Evolutionary conservation across 1,140 invertebrate species (phyloP).

Genomic region (Akabosia matsudoensis): DNA sequence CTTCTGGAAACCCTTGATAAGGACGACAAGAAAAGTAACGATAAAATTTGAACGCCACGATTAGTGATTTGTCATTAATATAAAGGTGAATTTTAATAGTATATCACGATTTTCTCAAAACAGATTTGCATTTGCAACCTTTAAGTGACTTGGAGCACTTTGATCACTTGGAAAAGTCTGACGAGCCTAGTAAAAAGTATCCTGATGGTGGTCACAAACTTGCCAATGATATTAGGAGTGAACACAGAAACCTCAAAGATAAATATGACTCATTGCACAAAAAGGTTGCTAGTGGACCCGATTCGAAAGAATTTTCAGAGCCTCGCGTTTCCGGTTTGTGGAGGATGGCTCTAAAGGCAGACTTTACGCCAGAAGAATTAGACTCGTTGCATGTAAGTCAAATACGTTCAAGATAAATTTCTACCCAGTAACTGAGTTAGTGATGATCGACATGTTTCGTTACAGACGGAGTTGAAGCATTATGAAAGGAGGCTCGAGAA

Average conservation of each 20-base stretch:
- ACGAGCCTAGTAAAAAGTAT: not conserved
- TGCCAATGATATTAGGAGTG: conserved; percentile 57
- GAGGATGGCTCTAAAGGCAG: conserved; percentile 71
- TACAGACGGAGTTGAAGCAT: conserved; percentile 74
- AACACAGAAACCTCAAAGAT: conserved; percentile 72
- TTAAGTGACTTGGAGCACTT: not conserved
- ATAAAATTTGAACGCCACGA: not conserved
- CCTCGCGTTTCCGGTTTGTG: conserved; percentile 83
- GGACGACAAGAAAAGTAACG: conserved; percentile 49
- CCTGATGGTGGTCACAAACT: not conserved
- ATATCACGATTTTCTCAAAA: too few relatives aligned
- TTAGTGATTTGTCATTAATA: too few relatives aligned
- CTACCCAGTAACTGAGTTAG: not conserved
- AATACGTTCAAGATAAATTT: not conserved
- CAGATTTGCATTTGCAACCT: not conserved
- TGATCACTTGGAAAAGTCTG: not conserved
- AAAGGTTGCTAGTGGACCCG: conserved; percentile 67
- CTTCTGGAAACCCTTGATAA: conserved; percentile 67
- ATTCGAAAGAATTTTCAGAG: conserved; percentile 80
- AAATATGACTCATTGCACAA: conserved; percentile 75
- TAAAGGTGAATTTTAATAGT: too few relatives aligned
- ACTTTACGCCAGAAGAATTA: conserved; percentile 77
- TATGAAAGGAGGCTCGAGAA: conserved; percentile 83
- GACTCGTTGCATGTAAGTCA: conserved; percentile 70
- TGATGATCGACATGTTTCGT: not conserved